A percentile compares a stretch with the other conserved stretches of the same genome.
Conservation (phyloP, 2,797 vertebrate genomes). For the Liparis tanakae region DNA sequence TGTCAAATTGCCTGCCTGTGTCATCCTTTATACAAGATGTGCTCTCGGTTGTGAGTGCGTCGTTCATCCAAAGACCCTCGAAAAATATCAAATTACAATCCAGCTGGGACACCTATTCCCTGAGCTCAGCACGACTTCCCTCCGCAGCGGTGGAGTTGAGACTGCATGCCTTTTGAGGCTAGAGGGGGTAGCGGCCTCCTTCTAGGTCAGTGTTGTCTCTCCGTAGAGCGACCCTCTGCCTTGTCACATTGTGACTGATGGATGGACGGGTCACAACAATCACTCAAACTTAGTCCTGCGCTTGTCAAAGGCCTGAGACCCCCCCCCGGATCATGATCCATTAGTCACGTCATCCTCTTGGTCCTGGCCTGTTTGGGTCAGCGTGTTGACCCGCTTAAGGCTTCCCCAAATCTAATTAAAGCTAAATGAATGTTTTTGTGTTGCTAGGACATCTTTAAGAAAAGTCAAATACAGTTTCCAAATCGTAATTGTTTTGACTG, state of each 20-base stretch:
- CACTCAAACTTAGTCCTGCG: conserved; percentile 53
- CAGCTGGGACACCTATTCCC: conserved; percentile 40
- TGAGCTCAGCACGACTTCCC: conserved; percentile 14
- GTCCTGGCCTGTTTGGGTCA: conserved; percentile 33
- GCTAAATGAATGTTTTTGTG: background rate
- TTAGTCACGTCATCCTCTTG: conserved; percentile 62
- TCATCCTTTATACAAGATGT: conserved; percentile 57
- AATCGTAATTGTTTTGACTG: conserved; percentile 7
- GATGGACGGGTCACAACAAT: conserved; percentile 61
- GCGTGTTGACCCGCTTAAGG: background rate
- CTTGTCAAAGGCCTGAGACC: conserved; percentile 60
- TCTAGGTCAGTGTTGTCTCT: conserved; percentile 51
- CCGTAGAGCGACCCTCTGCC: conserved; percentile 40
- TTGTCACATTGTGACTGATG: conserved; percentile 59
- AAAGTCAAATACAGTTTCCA: conserved; percentile 22
- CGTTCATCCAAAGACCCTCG: conserved; percentile 50
- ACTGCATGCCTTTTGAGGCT: conserved; percentile 36
- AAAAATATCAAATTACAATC: conserved; percentile 55
- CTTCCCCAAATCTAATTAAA: background rate
- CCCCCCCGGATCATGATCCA: conserved; percentile 57
- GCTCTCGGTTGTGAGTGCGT: conserved; percentile 53
- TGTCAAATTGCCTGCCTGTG: conserved; percentile 67
- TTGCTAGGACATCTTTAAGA: background rate
- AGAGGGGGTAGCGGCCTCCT: conserved; percentile 21
- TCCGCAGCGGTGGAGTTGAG: conserved; percentile 39